Conservation (phyloP, 2,797 vertebrate genomes). For the Vipera latastei region DNA sequence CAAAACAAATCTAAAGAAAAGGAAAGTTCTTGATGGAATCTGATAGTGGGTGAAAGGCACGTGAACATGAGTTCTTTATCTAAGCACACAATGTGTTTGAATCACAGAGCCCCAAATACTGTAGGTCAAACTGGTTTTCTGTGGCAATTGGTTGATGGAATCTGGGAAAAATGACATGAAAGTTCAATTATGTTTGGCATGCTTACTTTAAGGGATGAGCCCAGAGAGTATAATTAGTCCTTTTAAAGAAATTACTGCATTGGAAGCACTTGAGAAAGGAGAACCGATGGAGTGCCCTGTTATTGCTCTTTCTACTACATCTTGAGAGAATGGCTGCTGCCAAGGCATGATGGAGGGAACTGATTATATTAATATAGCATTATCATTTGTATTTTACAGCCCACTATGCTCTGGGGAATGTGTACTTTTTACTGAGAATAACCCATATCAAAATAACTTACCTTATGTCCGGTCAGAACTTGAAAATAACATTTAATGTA, state of each 20-base stretch:
- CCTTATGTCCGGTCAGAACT: too few species aligned
- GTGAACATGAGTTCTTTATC: not conserved
- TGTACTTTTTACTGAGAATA: not conserved
- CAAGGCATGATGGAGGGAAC: too few species aligned
- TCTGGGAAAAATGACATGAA: not conserved
- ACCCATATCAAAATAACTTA: too few species aligned
- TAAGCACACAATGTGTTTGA: not conserved
- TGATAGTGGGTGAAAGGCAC: not conserved
- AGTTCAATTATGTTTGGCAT: not conserved
- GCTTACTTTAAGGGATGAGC: not conserved
- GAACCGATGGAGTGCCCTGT: not conserved
- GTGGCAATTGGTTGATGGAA: not conserved
- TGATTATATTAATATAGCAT: not conserved
- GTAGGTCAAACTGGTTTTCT: not conserved
- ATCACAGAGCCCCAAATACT: not conserved
- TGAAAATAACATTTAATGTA: too few species aligned
- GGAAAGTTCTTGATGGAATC: not conserved
- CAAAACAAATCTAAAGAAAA: not conserved
- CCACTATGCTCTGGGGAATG: not conserved
- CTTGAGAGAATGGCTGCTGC: not conserved
- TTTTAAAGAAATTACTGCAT: not conserved
- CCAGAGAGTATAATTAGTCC: not conserved
- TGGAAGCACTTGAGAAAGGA: not conserved
- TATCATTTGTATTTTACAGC: not conserved
- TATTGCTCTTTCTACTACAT: not conserved